phyloP scores from a whole-genome alignment of 2,797 vertebrate genomes.

The Chelmon rostratus region DNA sequence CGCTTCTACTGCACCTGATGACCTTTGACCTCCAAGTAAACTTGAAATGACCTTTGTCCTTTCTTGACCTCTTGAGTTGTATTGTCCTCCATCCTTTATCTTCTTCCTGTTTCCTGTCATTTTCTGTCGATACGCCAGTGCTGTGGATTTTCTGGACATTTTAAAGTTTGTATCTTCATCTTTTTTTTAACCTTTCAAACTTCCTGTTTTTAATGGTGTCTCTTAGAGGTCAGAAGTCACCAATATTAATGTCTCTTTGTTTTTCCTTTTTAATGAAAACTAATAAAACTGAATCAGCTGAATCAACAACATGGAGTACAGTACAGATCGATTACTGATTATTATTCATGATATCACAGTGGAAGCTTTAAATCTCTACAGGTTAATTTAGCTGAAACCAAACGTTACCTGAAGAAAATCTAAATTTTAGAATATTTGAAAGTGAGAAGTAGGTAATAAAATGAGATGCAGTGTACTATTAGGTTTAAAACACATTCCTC shows the following conservation, averaged over 20 bases:
- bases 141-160: slow-evolving; percentile 2
- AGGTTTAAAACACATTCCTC: too few relatives aligned
- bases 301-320: not conserved
- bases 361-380: too few relatives aligned
- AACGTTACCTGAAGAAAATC: too few relatives aligned
- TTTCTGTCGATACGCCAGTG: not conserved
- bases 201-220: not conserved
- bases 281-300: slow-evolving; percentile 41
- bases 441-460: too few relatives aligned
- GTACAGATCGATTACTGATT: not conserved
- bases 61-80: not conserved
- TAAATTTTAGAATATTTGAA: too few relatives aligned
- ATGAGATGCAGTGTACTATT: too few relatives aligned
- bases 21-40: not conserved
- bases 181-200: slow-evolving; percentile 10
- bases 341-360: too few relatives aligned
- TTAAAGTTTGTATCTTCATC: not conserved
- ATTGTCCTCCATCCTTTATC: not conserved
- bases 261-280: slow-evolving; percentile 40
- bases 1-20: slow-evolving; percentile 79
- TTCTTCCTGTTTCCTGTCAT: not conserved
- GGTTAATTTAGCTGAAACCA: too few relatives aligned
- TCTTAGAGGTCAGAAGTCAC: not conserved
- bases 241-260: not conserved
- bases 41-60: not conserved